Base-by-base conservation (phyloP, 2,797 vertebrate species). In the Clamator glandarius region DNA sequence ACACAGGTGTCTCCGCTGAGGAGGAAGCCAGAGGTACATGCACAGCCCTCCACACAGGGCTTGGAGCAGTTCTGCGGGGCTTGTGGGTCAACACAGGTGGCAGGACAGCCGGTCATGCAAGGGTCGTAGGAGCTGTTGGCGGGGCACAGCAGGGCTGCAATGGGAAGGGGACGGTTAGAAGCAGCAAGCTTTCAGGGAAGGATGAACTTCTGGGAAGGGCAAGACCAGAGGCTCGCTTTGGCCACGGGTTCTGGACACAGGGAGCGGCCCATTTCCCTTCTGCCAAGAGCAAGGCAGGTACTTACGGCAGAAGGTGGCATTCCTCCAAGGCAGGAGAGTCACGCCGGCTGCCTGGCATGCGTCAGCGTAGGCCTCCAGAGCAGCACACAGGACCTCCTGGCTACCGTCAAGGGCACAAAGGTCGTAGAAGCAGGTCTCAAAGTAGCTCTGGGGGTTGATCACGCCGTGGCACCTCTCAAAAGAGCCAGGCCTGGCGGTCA, bases 261-360 rank as follows among this genome's bases (percentile, higher is more conserved):
- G 18, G 6, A 41, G 66, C 1, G 9, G 7, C 39, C n/a, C n/a
- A n/a, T n/a, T n/a, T n/a, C 26, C 62, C 35, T 42, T 23, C 46
- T 20, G 64, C 52, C 51, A 39, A 36, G 2, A 12, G 69, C 74
- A 46, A 77, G 66, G 35, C 21, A 24, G 68, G 54, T 90, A 98
- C 98, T 41, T 98, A 99, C 98, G 67, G 87, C 98, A 99, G 86
- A 97, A 94, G 21, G 98, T 97, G n/a, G 93, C 91, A 79, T 98
- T 99, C 91, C 98, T 98, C 98, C 98, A 99, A 42, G 41, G 52
- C 41, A 28, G 78, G 36, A 98, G 33, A 28, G 39, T 48, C 73
- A 98, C 94, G 13, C 98, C 98, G 36, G 96, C 98, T n/a, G 97
- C 95, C 66, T 96, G 95, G 95, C 99, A 99, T 4, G 98, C 91